Evolutionary conservation across 2,888 invertebrate species (phyloP).

Genomic region (Pediacus dermestoides): DNA sequence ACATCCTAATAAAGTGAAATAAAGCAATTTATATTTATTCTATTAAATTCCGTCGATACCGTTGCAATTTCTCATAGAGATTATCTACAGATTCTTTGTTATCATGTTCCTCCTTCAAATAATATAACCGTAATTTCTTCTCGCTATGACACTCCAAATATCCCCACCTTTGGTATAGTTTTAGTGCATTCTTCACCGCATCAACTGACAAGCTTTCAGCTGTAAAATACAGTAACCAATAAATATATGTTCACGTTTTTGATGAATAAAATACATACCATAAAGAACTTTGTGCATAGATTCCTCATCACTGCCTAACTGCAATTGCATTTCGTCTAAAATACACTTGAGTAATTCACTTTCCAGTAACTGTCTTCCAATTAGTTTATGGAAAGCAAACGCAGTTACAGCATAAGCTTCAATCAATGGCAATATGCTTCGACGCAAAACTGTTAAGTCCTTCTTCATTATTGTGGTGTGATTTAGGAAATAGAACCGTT

Average conservation of each 20-base stretch:
- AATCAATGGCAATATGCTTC: conserved; percentile 66
- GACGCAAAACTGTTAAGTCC: conserved; percentile 47
- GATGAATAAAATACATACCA: conserved; percentile 23
- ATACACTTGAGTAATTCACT: conserved; percentile 64
- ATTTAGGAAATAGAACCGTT: conserved; percentile 37
- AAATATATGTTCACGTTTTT: conserved; percentile 3
- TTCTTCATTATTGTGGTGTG: conserved; percentile 32
- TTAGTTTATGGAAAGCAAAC: conserved; percentile 55
- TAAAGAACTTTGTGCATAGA: conserved; percentile 16
- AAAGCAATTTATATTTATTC: no score
- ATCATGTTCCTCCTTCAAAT: conserved; percentile 42
- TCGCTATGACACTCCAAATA: conserved; percentile 61
- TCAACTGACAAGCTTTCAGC: conserved; percentile 87
- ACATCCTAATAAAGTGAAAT: conserved; percentile 13
- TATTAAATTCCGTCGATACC: conserved; percentile 31
- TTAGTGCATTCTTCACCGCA: conserved; percentile 79
- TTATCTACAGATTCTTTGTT: conserved; percentile 37
- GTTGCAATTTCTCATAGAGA: conserved; percentile 41
- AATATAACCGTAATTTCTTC: conserved; percentile 44
- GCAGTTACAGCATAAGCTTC: conserved; percentile 71
- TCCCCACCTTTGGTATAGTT: conserved; percentile 77
- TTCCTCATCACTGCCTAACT: conserved; percentile 48
- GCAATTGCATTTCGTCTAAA: conserved; percentile 62
- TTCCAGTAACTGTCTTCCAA: conserved; percentile 59
- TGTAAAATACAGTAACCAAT: conserved; percentile 48